Conservation (phyloP, 2,797 vertebrate genomes). For the Dicrostonyx torquatus region DNA sequence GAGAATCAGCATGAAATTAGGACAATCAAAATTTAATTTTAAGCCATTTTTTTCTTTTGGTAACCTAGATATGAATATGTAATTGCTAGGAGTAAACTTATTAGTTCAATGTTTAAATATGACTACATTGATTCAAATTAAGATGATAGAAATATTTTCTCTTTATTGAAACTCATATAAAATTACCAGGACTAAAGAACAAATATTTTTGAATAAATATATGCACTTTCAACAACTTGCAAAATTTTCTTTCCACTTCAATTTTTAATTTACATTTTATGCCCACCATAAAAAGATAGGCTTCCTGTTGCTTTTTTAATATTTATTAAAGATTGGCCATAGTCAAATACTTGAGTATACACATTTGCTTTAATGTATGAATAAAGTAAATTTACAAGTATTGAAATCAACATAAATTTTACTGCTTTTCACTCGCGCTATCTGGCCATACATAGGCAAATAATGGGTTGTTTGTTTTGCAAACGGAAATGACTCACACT, state of each 20-base stretch:
- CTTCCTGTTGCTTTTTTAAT: conserved; percentile 55
- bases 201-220: conserved; percentile 70
- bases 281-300: conserved; percentile 32
- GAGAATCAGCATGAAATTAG: conserved; percentile 18
- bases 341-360: neutral
- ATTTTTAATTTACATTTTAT: conserved; percentile 74
- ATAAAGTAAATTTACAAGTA: conserved; percentile 68
- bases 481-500: conserved; percentile 57
- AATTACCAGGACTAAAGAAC: conserved; percentile 59
- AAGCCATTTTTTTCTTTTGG: neutral
- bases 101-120: conserved; percentile 27
- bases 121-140: conserved; percentile 44
- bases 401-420: conserved; percentile 66
- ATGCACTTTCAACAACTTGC: conserved; percentile 53
- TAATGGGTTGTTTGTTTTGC: conserved; percentile 16
- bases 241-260: conserved; percentile 35
- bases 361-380: conserved; percentile 44
- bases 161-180: conserved; percentile 31
- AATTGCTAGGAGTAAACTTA: conserved; percentile 36
- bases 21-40: neutral
- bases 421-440: conserved; percentile 45
- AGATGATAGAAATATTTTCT: conserved; percentile 61
- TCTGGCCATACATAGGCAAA: conserved; percentile 34
- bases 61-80: conserved; percentile 28
- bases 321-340: conserved; percentile 51